Percentiles rank a stretch among this genome's conserved stretches.
Evolutionary conservation across 2,888 invertebrate species (phyloP).

Genomic region (Desoria tigrina): DNA sequence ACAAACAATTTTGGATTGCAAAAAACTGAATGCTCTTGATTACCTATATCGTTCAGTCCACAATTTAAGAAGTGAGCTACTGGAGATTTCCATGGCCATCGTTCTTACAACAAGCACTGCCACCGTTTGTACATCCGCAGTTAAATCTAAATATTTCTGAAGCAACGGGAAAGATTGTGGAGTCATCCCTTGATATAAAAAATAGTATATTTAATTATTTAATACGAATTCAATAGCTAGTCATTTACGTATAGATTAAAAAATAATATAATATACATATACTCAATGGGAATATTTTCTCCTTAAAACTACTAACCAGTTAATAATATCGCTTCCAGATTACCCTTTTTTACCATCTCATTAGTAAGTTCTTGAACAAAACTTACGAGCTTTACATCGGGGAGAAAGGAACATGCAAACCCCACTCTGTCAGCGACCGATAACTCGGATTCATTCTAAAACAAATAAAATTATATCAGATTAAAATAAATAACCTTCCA

Average conservation of each 20-base stretch:
- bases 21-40: neutral
- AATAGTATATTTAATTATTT: no score
- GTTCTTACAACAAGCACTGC: slow-evolving; percentile 77
- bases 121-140: slow-evolving; percentile 89
- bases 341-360: slow-evolving; percentile 72
- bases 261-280: neutral
- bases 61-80: slow-evolving; percentile 58
- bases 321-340: slow-evolving; percentile 79
- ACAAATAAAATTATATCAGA: slow-evolving; percentile 52
- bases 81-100: slow-evolving; percentile 70
- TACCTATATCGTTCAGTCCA: slow-evolving; percentile 59
- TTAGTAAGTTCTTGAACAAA: slow-evolving; percentile 73
- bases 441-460: slow-evolving; percentile 79
- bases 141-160: slow-evolving; percentile 81
- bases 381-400: slow-evolving; percentile 75
- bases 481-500: slow-evolving; percentile 1
- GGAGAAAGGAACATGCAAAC: slow-evolving; percentile 83
- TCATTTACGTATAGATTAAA: neutral
- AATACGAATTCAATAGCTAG: no score
- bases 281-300: neutral
- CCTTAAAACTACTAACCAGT: slow-evolving; percentile 64
- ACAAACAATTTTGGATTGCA: neutral
- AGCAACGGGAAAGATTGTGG: slow-evolving; percentile 75
- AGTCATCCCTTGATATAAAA: slow-evolving; percentile 64
- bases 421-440: slow-evolving; percentile 84